Evolutionary conservation across 2,888 invertebrate species (phyloP), one percentile per base, ranked within the genome.

Genomic region (Andrena flavipes): DNA sequence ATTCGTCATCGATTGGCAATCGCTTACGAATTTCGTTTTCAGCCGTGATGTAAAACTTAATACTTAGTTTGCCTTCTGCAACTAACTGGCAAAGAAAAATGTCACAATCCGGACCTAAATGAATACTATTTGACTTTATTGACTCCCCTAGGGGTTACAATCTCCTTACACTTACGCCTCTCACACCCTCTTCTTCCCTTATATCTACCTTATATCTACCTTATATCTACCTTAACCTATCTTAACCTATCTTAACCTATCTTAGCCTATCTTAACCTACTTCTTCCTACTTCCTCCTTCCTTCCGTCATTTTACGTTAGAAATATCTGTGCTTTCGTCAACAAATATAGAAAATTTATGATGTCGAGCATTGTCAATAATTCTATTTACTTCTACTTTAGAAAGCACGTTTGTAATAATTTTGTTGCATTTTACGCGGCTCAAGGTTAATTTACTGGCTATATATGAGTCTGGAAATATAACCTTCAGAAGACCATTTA

Each of bases 371-470:
- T 23, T 54, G 23, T 54, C 54, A 54, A 54, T 54, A 54, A 54
- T 54, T 54, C 54, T 54, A 54, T 2, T 54, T 54, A 54, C 54
- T 20, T 54, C 54, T 54, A 54, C 54, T 54, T 54, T 54, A n/a
- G 54, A 54, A 54, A 54, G 54, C 54, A 54, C 54, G 54, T 54
- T 54, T 54, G 54, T 54, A 54, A 54, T 54, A 54, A 54, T 54
- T 54, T 54, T n/a, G 2, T 54, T 54, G 54, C 23, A 54, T 54
- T 54, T 54, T 54, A 54, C 2, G 23, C 54, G 54, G 54, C 54
- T 54, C 54, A 54, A 54, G 20, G 54, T 54, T 54, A 54, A 20
- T 54, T 54, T 54, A 23, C 5, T 49, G 48, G 48, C 48, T 49
- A 49, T 49, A 49, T 49, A 49, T 16, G 16, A 49, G 16, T 49